Evolutionary conservation across 2,113 vertebrate species (phyloP).

Genomic region (Crotalus horridus): DNA sequence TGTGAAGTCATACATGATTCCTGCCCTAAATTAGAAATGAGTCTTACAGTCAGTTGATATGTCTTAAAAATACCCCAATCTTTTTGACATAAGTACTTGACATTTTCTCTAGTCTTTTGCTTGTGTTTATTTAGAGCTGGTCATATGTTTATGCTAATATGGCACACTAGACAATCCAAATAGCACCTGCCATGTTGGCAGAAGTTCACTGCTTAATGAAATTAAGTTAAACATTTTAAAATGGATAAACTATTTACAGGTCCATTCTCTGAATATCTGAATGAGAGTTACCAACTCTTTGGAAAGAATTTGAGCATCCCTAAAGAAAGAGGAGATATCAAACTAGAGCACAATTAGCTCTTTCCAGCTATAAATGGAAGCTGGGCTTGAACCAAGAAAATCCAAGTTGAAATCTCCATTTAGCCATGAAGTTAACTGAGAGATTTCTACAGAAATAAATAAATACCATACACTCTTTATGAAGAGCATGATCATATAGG

Average conservation of each 20-base stretch:
- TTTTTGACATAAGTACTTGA: background rate
- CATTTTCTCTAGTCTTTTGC: background rate
- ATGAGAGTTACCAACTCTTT: background rate
- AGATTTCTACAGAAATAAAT: background rate
- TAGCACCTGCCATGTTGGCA: background rate
- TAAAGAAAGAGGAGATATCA: background rate
- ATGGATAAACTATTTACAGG: background rate
- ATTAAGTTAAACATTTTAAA: background rate
- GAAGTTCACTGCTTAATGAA: background rate
- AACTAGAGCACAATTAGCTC: background rate
- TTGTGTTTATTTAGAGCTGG: background rate
- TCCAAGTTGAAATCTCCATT: background rate
- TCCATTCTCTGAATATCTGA: background rate
- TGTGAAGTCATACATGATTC: background rate
- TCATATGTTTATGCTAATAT: background rate
- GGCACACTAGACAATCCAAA: background rate
- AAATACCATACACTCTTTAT: background rate
- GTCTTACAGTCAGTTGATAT: background rate
- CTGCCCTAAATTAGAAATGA: background rate
- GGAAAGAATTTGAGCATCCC: background rate
- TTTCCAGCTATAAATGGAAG: background rate
- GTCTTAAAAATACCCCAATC: background rate
- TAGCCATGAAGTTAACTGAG: background rate
- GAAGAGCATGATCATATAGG: background rate
- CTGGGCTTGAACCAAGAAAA: background rate